Evolutionary conservation across 2,113 vertebrate species (phyloP).

Genomic region (Ptilonorhynchus violaceus): DNA sequence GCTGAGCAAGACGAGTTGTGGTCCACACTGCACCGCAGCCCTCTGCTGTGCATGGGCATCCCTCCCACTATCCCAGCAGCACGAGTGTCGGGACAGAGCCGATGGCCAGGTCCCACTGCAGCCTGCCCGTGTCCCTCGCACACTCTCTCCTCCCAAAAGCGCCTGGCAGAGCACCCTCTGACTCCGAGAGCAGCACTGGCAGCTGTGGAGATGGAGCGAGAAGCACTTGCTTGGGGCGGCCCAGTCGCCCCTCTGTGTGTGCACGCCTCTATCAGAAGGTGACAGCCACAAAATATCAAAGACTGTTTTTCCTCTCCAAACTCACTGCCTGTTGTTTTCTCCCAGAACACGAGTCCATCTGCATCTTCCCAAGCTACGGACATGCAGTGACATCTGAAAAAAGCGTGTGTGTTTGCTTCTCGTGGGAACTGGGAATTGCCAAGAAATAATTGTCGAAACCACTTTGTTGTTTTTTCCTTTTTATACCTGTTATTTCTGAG

Average conservation of each 20-base stretch:
- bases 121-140: rapidly evolving
- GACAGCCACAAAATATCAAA: background rate
- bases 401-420: background rate
- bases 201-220: background rate
- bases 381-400: background rate
- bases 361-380: background rate
- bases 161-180: background rate
- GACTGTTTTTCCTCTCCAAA: background rate
- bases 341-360: slow-evolving; percentile 17
- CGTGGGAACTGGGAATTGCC: slow-evolving; percentile 4
- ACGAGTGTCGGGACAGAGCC: rapidly evolving
- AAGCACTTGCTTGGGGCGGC: rapidly evolving
- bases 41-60: background rate
- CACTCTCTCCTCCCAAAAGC: background rate
- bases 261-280: background rate
- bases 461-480: background rate
- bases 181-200: background rate
- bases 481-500: background rate
- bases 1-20: rapidly evolving
- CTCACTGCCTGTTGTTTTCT: background rate
- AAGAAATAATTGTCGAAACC: background rate
- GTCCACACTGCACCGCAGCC: rapidly evolving
- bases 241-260: background rate
- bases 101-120: background rate
- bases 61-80: rapidly evolving